Percentiles rank a stretch among this genome's conserved stretches.
Evolutionary conservation across 2,888 invertebrate genomes (phyloP).

Genomic region (Azorinus chamasolen): DNA sequence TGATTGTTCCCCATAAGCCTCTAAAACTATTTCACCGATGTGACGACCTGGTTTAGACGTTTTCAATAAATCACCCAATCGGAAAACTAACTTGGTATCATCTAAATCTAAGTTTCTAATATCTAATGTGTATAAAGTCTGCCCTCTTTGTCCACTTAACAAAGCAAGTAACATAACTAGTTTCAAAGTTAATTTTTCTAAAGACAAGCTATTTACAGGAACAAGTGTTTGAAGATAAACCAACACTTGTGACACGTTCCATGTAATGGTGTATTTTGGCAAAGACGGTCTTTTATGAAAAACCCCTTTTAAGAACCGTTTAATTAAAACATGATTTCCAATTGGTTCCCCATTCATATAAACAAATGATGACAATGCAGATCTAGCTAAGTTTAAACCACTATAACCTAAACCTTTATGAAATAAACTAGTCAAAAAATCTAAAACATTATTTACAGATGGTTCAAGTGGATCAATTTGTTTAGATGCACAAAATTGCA

Average conservation of each 20-base stretch:
- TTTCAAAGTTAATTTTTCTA: slow-evolving; percentile 2
- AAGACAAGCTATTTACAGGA: neutral
- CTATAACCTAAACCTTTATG: slow-evolving; percentile 13
- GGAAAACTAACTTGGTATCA: neutral
- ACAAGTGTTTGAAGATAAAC: neutral
- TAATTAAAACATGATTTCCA: slow-evolving; percentile 27
- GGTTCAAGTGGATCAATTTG: slow-evolving; percentile 39
- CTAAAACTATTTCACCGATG: too few species aligned
- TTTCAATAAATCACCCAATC: too few species aligned
- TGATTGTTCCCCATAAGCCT: too few species aligned
- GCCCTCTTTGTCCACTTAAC: slow-evolving; percentile 19
- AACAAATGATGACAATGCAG: slow-evolving; percentile 12
- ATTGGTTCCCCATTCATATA: slow-evolving; percentile 13
- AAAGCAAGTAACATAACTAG: slow-evolving; percentile 13
- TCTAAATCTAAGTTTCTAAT: slow-evolving; percentile 4
- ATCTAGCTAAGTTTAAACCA: slow-evolving; percentile 26
- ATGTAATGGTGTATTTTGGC: slow-evolving; percentile 2
- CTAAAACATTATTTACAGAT: slow-evolving; percentile 15
- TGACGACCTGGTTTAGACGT: too few species aligned
- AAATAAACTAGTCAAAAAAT: slow-evolving; percentile 28
- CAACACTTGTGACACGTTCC: slow-evolving; percentile 17
- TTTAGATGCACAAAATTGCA: slow-evolving; percentile 40
- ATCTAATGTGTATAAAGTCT: slow-evolving; percentile 1
- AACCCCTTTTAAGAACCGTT: slow-evolving; percentile 33
- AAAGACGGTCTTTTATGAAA: slow-evolving; percentile 32